A percentile compares a stretch with the other conserved stretches of the same genome.
phyloP scores from a whole-genome alignment of 2,888 invertebrate genomes.

The Acronicta psi region DNA sequence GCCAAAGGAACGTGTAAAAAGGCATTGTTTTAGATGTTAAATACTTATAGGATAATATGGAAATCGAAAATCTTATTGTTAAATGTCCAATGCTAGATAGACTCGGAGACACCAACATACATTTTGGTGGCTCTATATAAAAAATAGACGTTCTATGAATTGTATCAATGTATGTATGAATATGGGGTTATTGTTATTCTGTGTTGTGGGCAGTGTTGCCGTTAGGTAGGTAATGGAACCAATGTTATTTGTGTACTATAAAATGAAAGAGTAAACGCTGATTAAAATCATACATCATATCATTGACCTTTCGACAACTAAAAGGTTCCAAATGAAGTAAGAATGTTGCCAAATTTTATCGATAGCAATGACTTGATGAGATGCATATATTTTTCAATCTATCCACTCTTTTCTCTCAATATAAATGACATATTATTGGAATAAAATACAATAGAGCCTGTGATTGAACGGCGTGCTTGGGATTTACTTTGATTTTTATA shows the following conservation, averaged over 20 bases:
- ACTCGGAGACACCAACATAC: constrained; percentile 64
- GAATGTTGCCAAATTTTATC: constrained; percentile 77
- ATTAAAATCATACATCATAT: constrained; percentile 50
- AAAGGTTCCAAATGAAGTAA: constrained; percentile 55
- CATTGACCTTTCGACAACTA: constrained; percentile 45
- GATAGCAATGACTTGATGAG: constrained; percentile 52
- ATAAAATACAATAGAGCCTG: constrained; percentile 19
- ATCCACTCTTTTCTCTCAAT: constrained; percentile 48
- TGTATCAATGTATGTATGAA: constrained; percentile 60
- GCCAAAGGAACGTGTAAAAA: constrained; percentile 63
- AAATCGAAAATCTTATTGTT: constrained; percentile 58
- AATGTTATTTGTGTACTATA: constrained; percentile 53
- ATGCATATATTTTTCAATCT: constrained; percentile 70
- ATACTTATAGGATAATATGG: constrained; percentile 54
- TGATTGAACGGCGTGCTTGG: constrained; percentile 5
- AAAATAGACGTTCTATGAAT: constrained; percentile 55
- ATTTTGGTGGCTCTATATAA: constrained; percentile 56
- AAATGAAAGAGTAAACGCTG: constrained; percentile 52
- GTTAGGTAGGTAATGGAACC: constrained; percentile 65
- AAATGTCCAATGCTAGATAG: constrained; percentile 67
- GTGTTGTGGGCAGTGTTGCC: constrained; percentile 62
- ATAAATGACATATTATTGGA: constrained; percentile 36
- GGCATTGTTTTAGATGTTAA: constrained; percentile 63
- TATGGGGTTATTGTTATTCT: constrained; percentile 58
- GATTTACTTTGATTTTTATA: constrained; percentile 2